phyloP scores from a whole-genome alignment of 2,797 vertebrate genomes.

The Ctenosaura bakeri region DNA sequence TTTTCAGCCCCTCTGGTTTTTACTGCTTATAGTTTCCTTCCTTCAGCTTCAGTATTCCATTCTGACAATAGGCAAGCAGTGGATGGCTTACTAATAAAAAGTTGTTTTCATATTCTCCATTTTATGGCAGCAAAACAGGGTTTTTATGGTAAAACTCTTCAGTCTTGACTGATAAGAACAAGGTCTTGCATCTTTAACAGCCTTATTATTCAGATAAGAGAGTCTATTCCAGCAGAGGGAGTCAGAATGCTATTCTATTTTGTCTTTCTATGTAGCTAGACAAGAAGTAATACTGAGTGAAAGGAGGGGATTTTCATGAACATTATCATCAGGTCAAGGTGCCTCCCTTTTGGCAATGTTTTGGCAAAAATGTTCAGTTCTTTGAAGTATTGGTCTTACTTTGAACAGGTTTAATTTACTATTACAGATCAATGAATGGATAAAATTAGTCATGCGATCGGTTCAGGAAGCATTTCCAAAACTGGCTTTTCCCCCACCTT shows the following conservation, averaged over 20 bases:
- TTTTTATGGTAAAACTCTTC: constrained; percentile 5
- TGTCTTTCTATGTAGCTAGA: neutral
- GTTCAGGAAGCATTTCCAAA: neutral
- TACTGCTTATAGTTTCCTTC: constrained; percentile 7
- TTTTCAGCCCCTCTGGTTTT: constrained; percentile 20
- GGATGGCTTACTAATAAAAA: neutral
- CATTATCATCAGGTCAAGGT: neutral
- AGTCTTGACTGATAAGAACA: neutral
- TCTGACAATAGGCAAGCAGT: neutral
- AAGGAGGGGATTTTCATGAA: constrained; percentile 20
- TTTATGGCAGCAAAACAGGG: constrained; percentile 35
- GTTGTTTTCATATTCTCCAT: neutral
- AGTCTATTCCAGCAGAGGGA: constrained; percentile 69
- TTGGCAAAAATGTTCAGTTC: neutral
- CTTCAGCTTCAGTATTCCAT: constrained; percentile 24
- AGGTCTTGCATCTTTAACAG: neutral
- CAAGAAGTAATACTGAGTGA: neutral
- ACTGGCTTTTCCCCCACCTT: neutral
- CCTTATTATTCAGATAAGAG: neutral
- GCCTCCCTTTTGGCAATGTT: neutral
- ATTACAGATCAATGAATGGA: neutral
- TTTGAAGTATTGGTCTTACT: neutral
- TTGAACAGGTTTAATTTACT: neutral
- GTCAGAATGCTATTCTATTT: constrained; percentile 55
- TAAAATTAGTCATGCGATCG: neutral